Evolutionary conservation across 2,797 vertebrate genomes (phyloP).

Genomic region (Gadopsis bispinosus): DNA sequence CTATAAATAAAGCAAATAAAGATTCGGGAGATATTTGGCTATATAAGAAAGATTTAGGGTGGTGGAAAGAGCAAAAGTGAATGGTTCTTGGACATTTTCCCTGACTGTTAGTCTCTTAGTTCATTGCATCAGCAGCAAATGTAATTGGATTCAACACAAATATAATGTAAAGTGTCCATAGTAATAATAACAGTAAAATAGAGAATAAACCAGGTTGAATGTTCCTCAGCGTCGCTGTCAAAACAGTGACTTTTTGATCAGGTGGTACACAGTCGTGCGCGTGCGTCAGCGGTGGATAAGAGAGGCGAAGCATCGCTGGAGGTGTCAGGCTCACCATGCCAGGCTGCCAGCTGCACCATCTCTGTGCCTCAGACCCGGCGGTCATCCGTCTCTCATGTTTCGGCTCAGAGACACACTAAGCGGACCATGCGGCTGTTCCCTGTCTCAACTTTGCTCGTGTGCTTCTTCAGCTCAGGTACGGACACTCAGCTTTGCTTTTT

Average conservation of each 20-base stretch:
- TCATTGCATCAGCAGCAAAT: neutral
- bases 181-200: too few species aligned
- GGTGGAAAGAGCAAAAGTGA: neutral
- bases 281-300: conserved; percentile 38
- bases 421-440: conserved; percentile 89
- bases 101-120: neutral
- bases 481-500: neutral
- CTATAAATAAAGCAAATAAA: conserved; percentile 28
- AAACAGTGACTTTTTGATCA: conserved; percentile 6
- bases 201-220: neutral
- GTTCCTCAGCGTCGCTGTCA: neutral
- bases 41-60: conserved; percentile 3
- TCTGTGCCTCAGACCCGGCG: conserved; percentile 41
- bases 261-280: neutral
- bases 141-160: neutral
- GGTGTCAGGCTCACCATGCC: conserved; percentile 47
- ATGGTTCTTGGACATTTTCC: neutral
- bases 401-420: conserved; percentile 59
- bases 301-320: conserved; percentile 31
- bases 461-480: conserved; percentile 88
- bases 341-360: conserved; percentile 24
- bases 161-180: neutral
- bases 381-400: conserved; percentile 57
- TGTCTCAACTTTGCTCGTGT: conserved; percentile 88
- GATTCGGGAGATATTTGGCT: neutral